These are phyloP conservation scores for Abscondita cerata DNA, from an alignment of 2,888 invertebrate species.

Conservation along the genomic window DNA sequence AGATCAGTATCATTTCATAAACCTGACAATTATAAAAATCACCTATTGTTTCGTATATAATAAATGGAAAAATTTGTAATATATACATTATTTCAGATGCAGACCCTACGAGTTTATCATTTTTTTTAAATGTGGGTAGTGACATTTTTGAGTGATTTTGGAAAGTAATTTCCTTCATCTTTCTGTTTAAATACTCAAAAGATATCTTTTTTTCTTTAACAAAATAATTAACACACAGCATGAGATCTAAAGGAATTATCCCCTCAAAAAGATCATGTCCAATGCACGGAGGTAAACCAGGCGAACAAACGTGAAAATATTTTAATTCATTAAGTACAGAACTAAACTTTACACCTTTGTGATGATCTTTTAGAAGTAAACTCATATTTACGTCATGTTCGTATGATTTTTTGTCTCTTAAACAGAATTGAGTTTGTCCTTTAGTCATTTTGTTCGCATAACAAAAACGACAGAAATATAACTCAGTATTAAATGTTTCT, in stretches of 20 bases:
- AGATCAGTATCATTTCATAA: slow-evolving; percentile 17
- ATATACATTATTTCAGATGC: slow-evolving; percentile 16
- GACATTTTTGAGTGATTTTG: slow-evolving; percentile 14
- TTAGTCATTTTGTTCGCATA: slow-evolving; percentile 13
- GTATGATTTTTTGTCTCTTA: slow-evolving; percentile 15
- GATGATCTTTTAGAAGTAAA: background rate
- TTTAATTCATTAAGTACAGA: slow-evolving; percentile 43
- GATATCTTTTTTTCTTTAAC: slow-evolving; percentile 19
- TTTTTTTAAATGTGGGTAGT: slow-evolving; percentile 18
- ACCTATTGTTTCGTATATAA: slow-evolving; percentile 11
- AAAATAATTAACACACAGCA: slow-evolving; percentile 38
- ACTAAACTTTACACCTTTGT: slow-evolving; percentile 41
- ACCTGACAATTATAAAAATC: background rate
- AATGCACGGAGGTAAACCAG: slow-evolving; percentile 45
- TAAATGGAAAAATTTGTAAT: slow-evolving; percentile 16
- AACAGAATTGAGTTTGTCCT: background rate
- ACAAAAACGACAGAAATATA: slow-evolving; percentile 42
- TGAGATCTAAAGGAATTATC: slow-evolving; percentile 40
- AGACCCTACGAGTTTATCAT: slow-evolving; percentile 24
- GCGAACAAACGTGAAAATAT: slow-evolving; percentile 42
- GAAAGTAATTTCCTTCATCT: slow-evolving; percentile 23
- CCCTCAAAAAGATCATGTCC: slow-evolving; percentile 46
- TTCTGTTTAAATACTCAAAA: slow-evolving; percentile 21
- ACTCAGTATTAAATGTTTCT: slow-evolving; percentile 38
- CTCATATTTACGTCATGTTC: slow-evolving; percentile 5